phyloP scores from a whole-genome alignment of 2,797 vertebrate genomes.

The Phoebastria nigripes region DNA sequence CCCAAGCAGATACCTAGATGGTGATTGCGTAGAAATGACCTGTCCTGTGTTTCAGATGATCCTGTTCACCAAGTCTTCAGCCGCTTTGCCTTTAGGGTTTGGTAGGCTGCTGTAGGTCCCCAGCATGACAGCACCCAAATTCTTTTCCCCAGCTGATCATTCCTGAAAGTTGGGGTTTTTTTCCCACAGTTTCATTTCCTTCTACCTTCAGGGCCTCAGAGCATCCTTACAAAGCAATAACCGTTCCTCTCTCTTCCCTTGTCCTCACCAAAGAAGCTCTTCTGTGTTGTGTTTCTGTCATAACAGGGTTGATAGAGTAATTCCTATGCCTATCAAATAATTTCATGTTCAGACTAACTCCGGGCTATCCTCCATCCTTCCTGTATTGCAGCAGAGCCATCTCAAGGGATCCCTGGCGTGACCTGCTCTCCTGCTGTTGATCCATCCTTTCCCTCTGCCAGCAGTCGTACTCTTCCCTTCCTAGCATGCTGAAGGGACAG shows the following conservation, averaged over 20 bases:
- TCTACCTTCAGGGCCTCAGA: background rate
- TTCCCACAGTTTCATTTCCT: background rate
- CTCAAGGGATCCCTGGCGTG: background rate
- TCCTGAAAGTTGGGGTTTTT: background rate
- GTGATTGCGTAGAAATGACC: background rate
- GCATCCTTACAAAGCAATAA: background rate
- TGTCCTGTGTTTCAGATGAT: background rate
- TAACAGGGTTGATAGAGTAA: background rate
- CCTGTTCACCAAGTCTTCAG: background rate
- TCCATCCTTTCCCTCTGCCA: background rate
- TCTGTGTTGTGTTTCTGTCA: background rate
- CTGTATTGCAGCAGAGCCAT: background rate
- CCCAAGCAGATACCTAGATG: background rate
- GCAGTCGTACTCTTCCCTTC: background rate
- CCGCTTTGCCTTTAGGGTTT: background rate
- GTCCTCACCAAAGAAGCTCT: background rate
- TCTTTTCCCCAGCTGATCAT: background rate
- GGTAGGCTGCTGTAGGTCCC: background rate
- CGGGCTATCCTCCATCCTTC: background rate
- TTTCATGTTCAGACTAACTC: background rate
- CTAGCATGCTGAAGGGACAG: background rate
- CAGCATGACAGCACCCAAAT: background rate
- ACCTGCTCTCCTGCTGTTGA: background rate
- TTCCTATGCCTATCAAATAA: background rate
- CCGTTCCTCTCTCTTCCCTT: accelerated